Percentiles rank a stretch among this genome's conserved stretches.
These are phyloP conservation scores for Heliconius ismenius DNA, from an alignment of 2,888 invertebrate species.

Conservation along the genomic window DNA sequence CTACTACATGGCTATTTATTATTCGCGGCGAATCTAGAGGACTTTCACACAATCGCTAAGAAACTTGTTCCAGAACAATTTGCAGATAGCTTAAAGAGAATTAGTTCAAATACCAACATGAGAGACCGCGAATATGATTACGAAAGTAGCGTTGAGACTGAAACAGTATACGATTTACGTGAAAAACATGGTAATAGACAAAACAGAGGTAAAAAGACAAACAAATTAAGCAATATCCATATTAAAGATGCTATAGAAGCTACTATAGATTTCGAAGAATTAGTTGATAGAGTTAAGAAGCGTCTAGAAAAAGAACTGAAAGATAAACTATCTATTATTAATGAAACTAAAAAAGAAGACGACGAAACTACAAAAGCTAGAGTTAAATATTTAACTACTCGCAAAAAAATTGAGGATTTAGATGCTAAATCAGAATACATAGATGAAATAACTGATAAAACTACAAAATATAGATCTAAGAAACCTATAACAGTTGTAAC, in stretches of 20 bases:
- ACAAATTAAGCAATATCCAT: neutral
- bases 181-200: slow-evolving; percentile 9
- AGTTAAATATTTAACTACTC: slow-evolving; percentile 4
- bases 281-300: slow-evolving; percentile 40
- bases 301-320: slow-evolving; percentile 33
- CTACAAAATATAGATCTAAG: slow-evolving; percentile 6
- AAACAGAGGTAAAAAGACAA: neutral
- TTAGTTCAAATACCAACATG: neutral
- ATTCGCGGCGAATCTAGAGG: slow-evolving; percentile 39
- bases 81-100: slow-evolving; percentile 20
- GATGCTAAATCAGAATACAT: slow-evolving; percentile 28
- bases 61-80: slow-evolving; percentile 31
- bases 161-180: slow-evolving; percentile 7
- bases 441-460: slow-evolving; percentile 28
- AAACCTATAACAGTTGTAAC: neutral
- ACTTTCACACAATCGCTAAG: slow-evolving; percentile 36
- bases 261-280: slow-evolving; percentile 37
- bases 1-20: slow-evolving; percentile 36
- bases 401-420: neutral
- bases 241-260: neutral
- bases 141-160: slow-evolving; percentile 16
- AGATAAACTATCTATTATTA: slow-evolving; percentile 11
- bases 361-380: neutral
- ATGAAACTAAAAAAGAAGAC: neutral
- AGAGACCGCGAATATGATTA: slow-evolving; percentile 23